Evolutionary conservation across 2,113 vertebrate genomes (phyloP).

Genomic region (Sporophila hypoxantha): DNA sequence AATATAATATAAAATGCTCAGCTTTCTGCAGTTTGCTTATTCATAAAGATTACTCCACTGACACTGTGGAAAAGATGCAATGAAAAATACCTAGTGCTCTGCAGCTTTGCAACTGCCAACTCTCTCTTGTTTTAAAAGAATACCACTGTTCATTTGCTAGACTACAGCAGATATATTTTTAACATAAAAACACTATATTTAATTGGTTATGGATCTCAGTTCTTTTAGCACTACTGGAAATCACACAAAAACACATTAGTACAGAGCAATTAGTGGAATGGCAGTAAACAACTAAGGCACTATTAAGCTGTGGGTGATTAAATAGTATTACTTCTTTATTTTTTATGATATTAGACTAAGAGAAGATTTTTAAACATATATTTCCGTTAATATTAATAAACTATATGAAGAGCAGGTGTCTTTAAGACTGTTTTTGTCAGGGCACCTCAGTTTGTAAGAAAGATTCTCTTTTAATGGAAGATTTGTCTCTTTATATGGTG

Average conservation of each 20-base stretch:
- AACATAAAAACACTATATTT: conserved; percentile 80
- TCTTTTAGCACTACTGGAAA: conserved; percentile 82
- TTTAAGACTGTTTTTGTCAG: conserved; percentile 34
- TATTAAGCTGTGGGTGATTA: conserved; percentile 83
- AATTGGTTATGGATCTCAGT: conserved; percentile 82
- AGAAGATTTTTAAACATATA: conserved; percentile 65
- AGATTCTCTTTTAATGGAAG: conserved; percentile 1
- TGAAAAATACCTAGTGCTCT: conserved; percentile 62
- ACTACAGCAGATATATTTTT: conserved; percentile 75
- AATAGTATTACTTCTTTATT: conserved; percentile 80
- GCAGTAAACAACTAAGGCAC: conserved; percentile 80
- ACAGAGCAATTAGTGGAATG: conserved; percentile 77
- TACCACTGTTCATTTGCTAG: conserved; percentile 62
- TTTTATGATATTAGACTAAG: conserved; percentile 73
- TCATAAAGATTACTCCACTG: conserved; percentile 67
- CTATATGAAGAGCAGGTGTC: conserved; percentile 66
- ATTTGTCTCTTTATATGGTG: conserved; percentile 5
- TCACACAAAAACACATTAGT: conserved; percentile 83
- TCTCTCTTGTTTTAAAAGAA: conserved; percentile 55
- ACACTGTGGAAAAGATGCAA: conserved; percentile 61
- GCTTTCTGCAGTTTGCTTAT: conserved; percentile 64
- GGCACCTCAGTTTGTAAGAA: conserved; percentile 37
- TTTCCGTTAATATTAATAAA: conserved; percentile 56
- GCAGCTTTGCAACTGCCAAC: conserved; percentile 54
- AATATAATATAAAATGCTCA: conserved; percentile 33